Percentiles rank a stretch among this genome's conserved stretches.
phyloP scores from a whole-genome alignment of 2,888 invertebrate genomes.

The Ectobius pallidus region DNA sequence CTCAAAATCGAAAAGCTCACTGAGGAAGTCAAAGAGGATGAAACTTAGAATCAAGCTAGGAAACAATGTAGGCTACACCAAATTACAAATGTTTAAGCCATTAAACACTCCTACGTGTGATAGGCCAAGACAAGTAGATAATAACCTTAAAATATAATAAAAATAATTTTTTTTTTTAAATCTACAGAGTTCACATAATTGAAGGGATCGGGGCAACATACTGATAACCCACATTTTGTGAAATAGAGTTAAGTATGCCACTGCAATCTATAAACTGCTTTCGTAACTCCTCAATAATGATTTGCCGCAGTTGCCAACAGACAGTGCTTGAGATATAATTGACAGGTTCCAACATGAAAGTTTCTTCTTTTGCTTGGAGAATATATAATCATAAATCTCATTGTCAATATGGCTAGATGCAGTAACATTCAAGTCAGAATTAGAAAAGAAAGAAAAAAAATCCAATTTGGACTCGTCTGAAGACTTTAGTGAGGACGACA shows the following conservation, averaged over 20 bases:
- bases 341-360: neutral
- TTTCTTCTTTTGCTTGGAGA: neutral
- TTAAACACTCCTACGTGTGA: too few species aligned
- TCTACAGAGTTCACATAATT: too few species aligned
- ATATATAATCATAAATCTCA: neutral
- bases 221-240: neutral
- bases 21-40: too few species aligned
- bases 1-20: too few species aligned
- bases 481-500: neutral
- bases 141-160: too few species aligned
- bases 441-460: too few species aligned
- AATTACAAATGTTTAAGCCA: too few species aligned
- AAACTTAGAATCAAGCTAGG: too few species aligned
- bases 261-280: neutral
- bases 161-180: too few species aligned
- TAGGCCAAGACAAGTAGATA: too few species aligned
- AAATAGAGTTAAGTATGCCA: slow-evolving; percentile 1
- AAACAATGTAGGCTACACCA: too few species aligned
- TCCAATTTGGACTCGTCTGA: neutral
- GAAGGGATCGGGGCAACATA: neutral
- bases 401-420: neutral
- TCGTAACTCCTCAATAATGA: neutral
- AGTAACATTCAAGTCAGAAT: neutral
- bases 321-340: neutral
- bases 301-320: neutral